These are phyloP conservation scores for Aricia agestis DNA, from an alignment of 1,140 invertebrate species.

Conservation along the genomic window DNA sequence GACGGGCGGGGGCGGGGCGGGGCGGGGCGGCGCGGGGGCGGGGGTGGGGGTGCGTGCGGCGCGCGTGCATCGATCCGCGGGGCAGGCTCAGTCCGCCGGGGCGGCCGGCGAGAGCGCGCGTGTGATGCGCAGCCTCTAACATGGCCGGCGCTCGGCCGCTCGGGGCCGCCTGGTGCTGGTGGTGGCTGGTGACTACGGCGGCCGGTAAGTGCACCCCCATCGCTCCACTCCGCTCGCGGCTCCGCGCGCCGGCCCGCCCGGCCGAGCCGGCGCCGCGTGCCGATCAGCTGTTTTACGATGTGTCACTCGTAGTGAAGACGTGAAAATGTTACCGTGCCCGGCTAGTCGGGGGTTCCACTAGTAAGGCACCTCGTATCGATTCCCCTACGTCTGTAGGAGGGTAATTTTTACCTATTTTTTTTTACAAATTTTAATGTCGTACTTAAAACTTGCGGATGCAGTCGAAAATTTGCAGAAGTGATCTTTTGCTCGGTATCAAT, in stretches of 20 bases:
- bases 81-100: conserved; percentile 70
- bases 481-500: too few relatives aligned
- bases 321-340: conserved; percentile 26
- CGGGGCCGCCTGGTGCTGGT: conserved; percentile 72
- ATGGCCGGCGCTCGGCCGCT: conserved; percentile 75
- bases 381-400: background rate
- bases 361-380: conserved; percentile 33
- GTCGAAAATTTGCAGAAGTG: too few relatives aligned
- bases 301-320: conserved; percentile 13
- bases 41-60: conserved; percentile 53
- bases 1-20: conserved; percentile 46
- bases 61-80: conserved; percentile 67
- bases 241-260: too few relatives aligned
- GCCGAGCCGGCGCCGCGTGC: too few relatives aligned
- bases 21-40: conserved; percentile 23
- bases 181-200: conserved; percentile 66
- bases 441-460: too few relatives aligned
- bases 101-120: conserved; percentile 72
- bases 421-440: conserved; percentile 1
- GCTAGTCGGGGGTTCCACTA: conserved; percentile 40
- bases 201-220: conserved; percentile 63
- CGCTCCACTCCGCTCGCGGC: background rate
- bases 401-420: conserved; percentile 4
- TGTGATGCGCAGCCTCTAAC: conserved; percentile 71
- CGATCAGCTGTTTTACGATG: conserved; percentile 49